These are phyloP conservation scores for Petrocephalus schoutedeni DNA, from an alignment of 2,797 vertebrate species.

Conservation along the genomic window DNA sequence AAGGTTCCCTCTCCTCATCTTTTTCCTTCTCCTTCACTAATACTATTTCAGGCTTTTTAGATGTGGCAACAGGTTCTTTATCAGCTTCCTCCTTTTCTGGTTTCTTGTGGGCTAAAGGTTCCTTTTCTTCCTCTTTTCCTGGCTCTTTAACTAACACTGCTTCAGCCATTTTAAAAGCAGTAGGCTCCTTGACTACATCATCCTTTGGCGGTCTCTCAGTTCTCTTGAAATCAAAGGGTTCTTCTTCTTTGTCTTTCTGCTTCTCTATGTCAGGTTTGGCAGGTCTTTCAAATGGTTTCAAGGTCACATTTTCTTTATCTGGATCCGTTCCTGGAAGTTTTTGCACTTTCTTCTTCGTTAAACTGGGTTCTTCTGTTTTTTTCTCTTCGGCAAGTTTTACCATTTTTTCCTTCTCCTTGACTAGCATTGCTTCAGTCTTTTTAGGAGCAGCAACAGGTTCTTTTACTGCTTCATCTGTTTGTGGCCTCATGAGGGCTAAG, in stretches of 20 bases:
- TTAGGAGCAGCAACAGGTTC: background rate
- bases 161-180: no score
- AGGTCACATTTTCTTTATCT: background rate
- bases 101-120: background rate
- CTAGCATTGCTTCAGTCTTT: background rate
- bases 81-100: background rate
- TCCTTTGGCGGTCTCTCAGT: background rate
- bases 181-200: no score
- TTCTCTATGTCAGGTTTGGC: no score
- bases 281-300: no score
- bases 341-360: background rate
- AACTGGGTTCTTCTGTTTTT: constrained; percentile 32
- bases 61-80: background rate
- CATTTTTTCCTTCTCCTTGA: constrained; percentile 30
- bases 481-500: background rate
- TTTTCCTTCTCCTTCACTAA: background rate
- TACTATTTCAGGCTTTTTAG: no score
- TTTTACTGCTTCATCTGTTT: background rate
- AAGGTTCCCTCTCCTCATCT: background rate
- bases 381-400: constrained; percentile 45
- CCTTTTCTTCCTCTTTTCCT: background rate
- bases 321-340: background rate
- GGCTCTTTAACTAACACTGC: background rate
- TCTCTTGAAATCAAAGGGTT: background rate
- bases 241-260: no score